A percentile compares a stretch with the other conserved stretches of the same genome.
Conservation (phyloP, 2,113 vertebrate genomes). For the Alligator mississippiensis region DNA sequence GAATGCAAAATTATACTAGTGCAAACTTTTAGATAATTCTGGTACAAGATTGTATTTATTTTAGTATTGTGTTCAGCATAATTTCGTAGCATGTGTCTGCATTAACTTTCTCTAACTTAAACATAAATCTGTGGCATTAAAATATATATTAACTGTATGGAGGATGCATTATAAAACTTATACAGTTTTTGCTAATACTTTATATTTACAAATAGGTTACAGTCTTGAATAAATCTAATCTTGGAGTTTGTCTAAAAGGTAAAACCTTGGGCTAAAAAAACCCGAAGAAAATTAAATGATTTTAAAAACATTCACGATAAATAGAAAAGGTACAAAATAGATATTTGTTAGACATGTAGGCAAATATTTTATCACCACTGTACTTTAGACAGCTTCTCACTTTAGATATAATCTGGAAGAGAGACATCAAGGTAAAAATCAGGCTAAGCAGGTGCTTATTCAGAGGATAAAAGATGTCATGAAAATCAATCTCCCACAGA, state of each 20-base stretch:
- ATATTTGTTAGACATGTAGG: neutral
- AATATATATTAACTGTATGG: neutral
- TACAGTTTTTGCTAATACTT: neutral
- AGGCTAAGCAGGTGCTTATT: constrained; percentile 37
- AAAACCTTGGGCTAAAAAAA: constrained; percentile 5
- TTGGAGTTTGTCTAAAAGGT: neutral
- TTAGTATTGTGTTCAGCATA: neutral
- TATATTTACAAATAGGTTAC: neutral
- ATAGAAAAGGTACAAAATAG: neutral
- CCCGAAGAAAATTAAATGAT: neutral
- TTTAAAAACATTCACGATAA: neutral
- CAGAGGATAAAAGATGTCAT: constrained; percentile 18
- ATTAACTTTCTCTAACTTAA: neutral
- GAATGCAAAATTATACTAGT: constrained; percentile 42
- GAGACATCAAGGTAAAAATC: constrained; percentile 8
- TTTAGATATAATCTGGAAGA: neutral
- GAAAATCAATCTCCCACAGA: constrained; percentile 34
- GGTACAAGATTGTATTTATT: neutral
- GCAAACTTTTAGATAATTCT: constrained; percentile 21
- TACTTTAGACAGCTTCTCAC: neutral
- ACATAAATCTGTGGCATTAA: neutral
- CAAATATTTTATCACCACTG: neutral
- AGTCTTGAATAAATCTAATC: neutral
- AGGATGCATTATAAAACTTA: neutral
- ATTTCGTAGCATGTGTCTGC: constrained; percentile 4